A percentile compares a stretch with the other conserved stretches of the same genome.
Evolutionary conservation across 1,140 invertebrate species (phyloP).

Genomic region (Magallana angulata): DNA sequence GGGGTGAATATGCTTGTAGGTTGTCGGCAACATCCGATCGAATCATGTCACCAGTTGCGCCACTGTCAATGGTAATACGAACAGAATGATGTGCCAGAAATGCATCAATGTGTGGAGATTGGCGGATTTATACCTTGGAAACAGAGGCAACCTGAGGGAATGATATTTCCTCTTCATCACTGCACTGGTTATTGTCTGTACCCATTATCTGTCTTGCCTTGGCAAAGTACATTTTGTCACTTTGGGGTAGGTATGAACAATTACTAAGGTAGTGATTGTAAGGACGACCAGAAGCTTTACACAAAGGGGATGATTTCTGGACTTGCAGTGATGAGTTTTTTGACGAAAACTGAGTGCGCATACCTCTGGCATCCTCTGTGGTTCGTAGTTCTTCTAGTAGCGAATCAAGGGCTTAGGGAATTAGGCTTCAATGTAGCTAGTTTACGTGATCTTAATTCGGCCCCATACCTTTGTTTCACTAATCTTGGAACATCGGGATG

Average conservation of each 20-base stretch:
- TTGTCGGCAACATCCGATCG: no score
- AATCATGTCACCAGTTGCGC: no score
- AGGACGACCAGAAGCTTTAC: constrained; percentile 48
- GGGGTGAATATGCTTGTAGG: no score
- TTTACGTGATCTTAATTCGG: constrained; percentile 33
- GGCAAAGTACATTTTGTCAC: background rate
- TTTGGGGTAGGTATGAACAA: constrained; percentile 45
- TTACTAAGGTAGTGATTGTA: constrained; percentile 56
- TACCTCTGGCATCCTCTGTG: constrained; percentile 16
- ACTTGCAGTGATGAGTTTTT: background rate
- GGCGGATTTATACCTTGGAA: constrained; percentile 8
- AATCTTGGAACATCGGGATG: background rate
- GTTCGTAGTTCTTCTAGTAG: constrained; percentile 54
- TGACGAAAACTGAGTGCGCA: background rate
- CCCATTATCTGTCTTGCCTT: background rate
- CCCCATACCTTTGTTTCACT: constrained; percentile 60
- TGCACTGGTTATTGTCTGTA: background rate
- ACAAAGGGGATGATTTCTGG: constrained; percentile 47
- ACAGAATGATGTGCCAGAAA: no score
- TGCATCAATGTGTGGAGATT: no score
- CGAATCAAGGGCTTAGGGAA: constrained; percentile 47
- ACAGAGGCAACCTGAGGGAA: background rate
- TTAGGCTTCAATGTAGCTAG: no score
- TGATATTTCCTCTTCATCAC: background rate
- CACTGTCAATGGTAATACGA: no score